Percentiles rank a stretch among this genome's conserved stretches.
phyloP scores from a whole-genome alignment of 2,797 vertebrate genomes.

The Enoplosus armatus region DNA sequence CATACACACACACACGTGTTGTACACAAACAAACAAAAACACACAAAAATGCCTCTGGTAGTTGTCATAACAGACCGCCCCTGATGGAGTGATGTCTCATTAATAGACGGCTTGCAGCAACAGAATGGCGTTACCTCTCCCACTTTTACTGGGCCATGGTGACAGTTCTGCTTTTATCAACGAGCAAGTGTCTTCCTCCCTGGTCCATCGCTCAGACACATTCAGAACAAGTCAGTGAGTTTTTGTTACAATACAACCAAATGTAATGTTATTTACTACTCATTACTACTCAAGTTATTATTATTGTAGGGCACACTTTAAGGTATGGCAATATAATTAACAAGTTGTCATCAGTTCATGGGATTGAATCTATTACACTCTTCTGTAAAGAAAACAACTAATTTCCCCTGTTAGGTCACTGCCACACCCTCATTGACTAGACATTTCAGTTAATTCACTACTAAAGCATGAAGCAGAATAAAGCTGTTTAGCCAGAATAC shows the following conservation, averaged over 20 bases:
- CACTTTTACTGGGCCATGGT: constrained; percentile 56
- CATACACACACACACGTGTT: constrained; percentile 19
- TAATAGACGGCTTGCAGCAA: constrained; percentile 75
- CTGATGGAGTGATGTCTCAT: constrained; percentile 78
- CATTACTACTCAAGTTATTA: not conserved
- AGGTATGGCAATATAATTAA: not conserved
- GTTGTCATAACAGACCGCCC: constrained; percentile 74
- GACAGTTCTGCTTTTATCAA: constrained; percentile 69
- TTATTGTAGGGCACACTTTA: not conserved
- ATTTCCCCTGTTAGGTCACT: not conserved
- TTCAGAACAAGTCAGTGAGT: not conserved
- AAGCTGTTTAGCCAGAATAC: not conserved
- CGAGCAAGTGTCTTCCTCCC: constrained; percentile 24
- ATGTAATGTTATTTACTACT: not conserved
- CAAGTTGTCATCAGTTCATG: not conserved
- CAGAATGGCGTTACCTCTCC: constrained; percentile 69
- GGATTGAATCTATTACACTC: not conserved
- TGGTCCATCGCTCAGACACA: not conserved
- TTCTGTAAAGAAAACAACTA: not conserved
- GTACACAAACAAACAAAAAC: constrained; percentile 44
- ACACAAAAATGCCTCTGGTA: constrained; percentile 67
- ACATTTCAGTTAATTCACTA: not conserved
- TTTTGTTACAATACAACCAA: constrained; percentile 10
- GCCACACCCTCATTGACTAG: not conserved
- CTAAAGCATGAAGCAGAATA: not conserved